A percentile compares a stretch with the other conserved stretches of the same genome.
phyloP scores from a whole-genome alignment of 2,888 invertebrate genomes.

The Diarsia brunnea region DNA sequence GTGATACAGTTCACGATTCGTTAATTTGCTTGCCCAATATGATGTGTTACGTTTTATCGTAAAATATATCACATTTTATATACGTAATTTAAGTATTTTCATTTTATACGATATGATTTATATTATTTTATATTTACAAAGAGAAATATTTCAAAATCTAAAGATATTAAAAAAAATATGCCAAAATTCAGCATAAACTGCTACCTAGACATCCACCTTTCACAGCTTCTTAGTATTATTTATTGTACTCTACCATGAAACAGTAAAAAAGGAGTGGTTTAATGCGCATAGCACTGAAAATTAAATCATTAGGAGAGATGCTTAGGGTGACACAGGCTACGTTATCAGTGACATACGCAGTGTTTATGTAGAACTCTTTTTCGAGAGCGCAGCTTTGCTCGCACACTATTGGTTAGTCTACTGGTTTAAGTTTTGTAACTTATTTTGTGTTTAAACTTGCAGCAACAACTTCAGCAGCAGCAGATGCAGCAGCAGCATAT shows the following conservation, averaged over 20 bases:
- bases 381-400: slow-evolving; percentile 27
- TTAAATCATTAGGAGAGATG: slow-evolving; percentile 16
- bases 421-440: neutral
- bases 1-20: slow-evolving; percentile 13
- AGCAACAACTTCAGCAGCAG: slow-evolving; percentile 46
- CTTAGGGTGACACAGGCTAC: slow-evolving; percentile 9
- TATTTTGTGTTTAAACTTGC: slow-evolving; percentile 33
- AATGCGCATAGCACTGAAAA: slow-evolving; percentile 8
- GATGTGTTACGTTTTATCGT: slow-evolving; percentile 16
- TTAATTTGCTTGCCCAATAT: slow-evolving; percentile 40
- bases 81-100: slow-evolving; percentile 43
- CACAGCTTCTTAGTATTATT: slow-evolving; percentile 17
- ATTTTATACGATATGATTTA: slow-evolving; percentile 26
- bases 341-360: slow-evolving; percentile 53
- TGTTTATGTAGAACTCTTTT: slow-evolving; percentile 41
- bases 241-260: slow-evolving; percentile 12
- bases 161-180: slow-evolving; percentile 13
- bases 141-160: neutral
- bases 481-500: slow-evolving; percentile 51
- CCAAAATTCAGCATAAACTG: slow-evolving; percentile 2
- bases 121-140: slow-evolving; percentile 10
- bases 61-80: slow-evolving; percentile 18
- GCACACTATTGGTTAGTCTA: slow-evolving; percentile 7
- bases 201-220: neutral
- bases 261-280: slow-evolving; percentile 8